Conservation (phyloP, 2,888 invertebrate species). For the Rhogogaster chlorosoma region DNA sequence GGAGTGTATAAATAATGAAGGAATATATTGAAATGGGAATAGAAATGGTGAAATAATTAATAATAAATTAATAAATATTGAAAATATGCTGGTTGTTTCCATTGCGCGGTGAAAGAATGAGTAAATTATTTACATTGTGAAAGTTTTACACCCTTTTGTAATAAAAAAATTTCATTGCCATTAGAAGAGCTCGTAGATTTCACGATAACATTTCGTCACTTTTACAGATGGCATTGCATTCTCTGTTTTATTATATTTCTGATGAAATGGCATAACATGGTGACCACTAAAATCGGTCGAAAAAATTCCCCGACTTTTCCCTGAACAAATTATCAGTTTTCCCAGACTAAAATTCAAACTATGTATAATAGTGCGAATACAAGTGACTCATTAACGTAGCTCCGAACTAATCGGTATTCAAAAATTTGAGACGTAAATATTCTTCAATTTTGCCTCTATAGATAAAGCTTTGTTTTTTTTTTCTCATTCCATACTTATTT, state of each 20-base stretch:
- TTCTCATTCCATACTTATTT: no score
- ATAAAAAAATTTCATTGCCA: background rate
- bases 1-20: background rate
- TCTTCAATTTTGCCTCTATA: no score
- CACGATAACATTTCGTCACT: background rate
- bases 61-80: background rate
- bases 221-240: background rate
- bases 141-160: background rate
- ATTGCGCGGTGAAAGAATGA: background rate
- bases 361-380: no score
- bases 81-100: background rate
- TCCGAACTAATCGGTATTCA: no score
- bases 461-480: no score
- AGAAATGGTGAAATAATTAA: background rate
- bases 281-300: no score
- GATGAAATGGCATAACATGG: no score
- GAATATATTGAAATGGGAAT: background rate
- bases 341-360: no score
- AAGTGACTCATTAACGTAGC: no score
- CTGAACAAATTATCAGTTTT: no score
- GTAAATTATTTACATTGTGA: constrained; percentile 16
- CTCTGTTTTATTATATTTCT: background rate
- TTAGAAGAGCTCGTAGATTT: background rate
- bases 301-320: no score
- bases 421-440: no score